Conservation (phyloP, 2,797 vertebrate species). For the Sebastes trivittatus region DNA sequence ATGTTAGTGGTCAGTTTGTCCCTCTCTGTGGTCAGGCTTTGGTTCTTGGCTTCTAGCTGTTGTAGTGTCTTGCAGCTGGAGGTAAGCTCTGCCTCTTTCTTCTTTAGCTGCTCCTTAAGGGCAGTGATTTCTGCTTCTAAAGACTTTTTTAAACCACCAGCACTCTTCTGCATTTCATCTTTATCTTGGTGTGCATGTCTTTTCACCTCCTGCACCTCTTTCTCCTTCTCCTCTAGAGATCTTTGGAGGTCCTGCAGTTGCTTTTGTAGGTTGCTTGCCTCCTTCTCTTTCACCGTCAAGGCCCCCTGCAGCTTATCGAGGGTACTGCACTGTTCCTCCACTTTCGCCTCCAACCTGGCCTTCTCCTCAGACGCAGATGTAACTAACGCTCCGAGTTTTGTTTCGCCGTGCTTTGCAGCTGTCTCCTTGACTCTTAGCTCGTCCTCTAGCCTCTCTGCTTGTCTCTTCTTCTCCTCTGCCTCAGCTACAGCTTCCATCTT, state of each 20-base stretch:
- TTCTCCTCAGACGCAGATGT: conserved; percentile 74
- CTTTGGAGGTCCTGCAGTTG: conserved; percentile 82
- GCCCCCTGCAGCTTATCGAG: conserved; percentile 79
- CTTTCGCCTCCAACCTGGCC: conserved; percentile 65
- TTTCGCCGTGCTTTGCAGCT: conserved; percentile 74
- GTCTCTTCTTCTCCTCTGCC: conserved; percentile 70
- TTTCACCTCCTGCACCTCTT: conserved; percentile 71
- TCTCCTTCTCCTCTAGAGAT: conserved; percentile 81
- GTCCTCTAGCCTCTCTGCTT: conserved; percentile 78
- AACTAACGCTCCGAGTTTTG: conserved; percentile 67
- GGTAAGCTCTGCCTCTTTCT: conserved; percentile 79
- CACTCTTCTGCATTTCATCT: conserved; percentile 62
- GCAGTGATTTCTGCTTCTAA: conserved; percentile 77
- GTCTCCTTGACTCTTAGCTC: conserved; percentile 84
- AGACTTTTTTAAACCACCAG: conserved; percentile 53
- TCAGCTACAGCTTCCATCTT: conserved; percentile 79
- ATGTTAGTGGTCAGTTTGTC: conserved; percentile 77
- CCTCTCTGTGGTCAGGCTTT: conserved; percentile 77
- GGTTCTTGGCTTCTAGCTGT: conserved; percentile 81
- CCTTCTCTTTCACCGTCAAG: conserved; percentile 80
- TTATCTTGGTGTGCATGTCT: conserved; percentile 57
- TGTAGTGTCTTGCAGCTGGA: conserved; percentile 79
- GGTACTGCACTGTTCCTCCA: conserved; percentile 72
- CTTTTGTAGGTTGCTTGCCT: conserved; percentile 80
- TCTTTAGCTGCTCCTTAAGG: conserved; percentile 77